A percentile compares a stretch with the other conserved stretches of the same genome.
Conservation (phyloP, 2,113 vertebrate genomes). For the Hepsetus odoe region DNA sequence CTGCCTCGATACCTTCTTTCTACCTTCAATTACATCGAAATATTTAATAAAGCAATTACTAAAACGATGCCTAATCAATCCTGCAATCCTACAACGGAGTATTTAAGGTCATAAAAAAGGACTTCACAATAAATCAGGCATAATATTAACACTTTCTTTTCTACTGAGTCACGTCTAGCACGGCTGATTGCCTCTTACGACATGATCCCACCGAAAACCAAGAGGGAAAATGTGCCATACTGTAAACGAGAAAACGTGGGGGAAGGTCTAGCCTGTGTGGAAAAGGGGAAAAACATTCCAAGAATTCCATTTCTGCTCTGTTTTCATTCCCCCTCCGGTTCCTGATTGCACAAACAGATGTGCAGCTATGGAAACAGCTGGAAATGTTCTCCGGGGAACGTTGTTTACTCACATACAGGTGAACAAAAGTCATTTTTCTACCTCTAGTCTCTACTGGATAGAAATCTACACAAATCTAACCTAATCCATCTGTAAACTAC, state of each 20-base stretch:
- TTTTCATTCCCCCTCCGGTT: background rate
- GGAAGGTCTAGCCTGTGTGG: background rate
- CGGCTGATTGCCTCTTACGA: no score
- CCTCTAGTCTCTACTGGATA: background rate
- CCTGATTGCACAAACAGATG: constrained; percentile 26
- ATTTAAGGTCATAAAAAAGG: no score
- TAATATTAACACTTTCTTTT: no score
- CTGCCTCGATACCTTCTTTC: no score
- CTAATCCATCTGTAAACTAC: no score
- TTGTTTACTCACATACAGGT: background rate
- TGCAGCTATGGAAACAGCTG: background rate
- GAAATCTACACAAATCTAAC: background rate
- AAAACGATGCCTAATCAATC: no score
- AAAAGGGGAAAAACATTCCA: constrained; percentile 14
- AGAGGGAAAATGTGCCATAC: background rate
- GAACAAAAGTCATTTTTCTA: background rate
- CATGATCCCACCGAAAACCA: no score
- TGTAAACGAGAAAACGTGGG: background rate
- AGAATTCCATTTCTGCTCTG: background rate
- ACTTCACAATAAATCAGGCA: no score
- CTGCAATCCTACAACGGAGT: no score
- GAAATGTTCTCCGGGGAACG: background rate
- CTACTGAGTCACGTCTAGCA: no score
- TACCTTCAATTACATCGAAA: no score
- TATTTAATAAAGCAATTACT: no score